These are phyloP conservation scores for Styela plicata DNA, from an alignment of 23 tunicate species.

Conservation along the genomic window DNA sequence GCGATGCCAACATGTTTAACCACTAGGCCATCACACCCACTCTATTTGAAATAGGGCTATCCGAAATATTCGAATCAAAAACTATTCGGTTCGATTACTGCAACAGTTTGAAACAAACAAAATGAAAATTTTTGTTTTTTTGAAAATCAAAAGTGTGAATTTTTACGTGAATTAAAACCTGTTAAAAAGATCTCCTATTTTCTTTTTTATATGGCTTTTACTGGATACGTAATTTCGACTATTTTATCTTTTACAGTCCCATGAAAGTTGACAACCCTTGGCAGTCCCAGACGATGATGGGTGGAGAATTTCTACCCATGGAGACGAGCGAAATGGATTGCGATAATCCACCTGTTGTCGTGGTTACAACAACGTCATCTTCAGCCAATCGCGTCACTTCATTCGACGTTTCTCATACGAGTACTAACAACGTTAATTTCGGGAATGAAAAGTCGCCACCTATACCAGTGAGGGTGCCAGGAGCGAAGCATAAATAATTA, in stretches of 20 bases:
- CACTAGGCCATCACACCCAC: no score
- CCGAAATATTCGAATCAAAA: no score
- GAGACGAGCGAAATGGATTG: slow-evolving; percentile 49
- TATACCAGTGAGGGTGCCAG: slow-evolving; percentile 20
- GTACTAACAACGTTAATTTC: not conserved
- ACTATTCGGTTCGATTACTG: no score
- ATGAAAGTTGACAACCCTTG: slow-evolving; percentile 82
- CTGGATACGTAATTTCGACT: slow-evolving; percentile 15
- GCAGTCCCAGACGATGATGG: slow-evolving; percentile 73
- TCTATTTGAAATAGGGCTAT: no score
- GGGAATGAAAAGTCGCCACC: slow-evolving; percentile 17
- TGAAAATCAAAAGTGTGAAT: no score
- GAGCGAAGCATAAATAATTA: slow-evolving; percentile 6
- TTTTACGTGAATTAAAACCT: no score
- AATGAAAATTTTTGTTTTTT: no score
- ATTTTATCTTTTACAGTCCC: slow-evolving; percentile 46
- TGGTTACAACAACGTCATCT: slow-evolving; percentile 38
- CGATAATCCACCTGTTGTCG: slow-evolving; percentile 28
- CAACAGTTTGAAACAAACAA: no score
- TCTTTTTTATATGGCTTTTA: no score
- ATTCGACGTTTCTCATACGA: slow-evolving; percentile 13
- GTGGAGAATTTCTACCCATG: slow-evolving; percentile 13
- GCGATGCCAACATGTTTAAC: no score
- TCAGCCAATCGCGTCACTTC: slow-evolving; percentile 11
- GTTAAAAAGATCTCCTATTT: no score